These are phyloP conservation scores for Malthinus seriepunctatus DNA, from an alignment of 2,888 invertebrate genomes.

Conservation along the genomic window DNA sequence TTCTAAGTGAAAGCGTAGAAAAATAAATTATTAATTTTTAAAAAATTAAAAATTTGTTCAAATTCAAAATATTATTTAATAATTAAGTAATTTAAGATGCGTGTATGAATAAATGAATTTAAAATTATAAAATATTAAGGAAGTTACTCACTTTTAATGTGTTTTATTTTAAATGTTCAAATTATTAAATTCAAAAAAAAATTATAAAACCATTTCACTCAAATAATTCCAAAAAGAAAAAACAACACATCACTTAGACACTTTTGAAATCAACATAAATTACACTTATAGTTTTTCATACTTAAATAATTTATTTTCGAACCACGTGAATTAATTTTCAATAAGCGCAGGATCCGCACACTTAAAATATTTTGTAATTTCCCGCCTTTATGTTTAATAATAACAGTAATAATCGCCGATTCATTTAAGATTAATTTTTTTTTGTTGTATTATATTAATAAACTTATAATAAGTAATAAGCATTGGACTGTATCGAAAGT, in stretches of 20 bases:
- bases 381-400: too few relatives aligned
- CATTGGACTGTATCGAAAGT: conserved; percentile 24
- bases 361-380: not conserved
- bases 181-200: conserved; percentile 4
- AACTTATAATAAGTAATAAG: not conserved
- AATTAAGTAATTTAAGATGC: not conserved
- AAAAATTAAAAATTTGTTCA: too few relatives aligned
- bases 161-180: not conserved
- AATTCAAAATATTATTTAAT: too few relatives aligned
- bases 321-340: conserved; percentile 6
- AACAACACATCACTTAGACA: not conserved
- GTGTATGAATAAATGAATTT: not conserved
- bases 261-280: not conserved
- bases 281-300: conserved; percentile 3
- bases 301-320: not conserved
- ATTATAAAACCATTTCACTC: not conserved
- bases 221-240: not conserved
- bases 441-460: not conserved
- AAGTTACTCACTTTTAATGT: not conserved
- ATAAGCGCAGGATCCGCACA: conserved; percentile 3
- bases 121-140: not conserved
- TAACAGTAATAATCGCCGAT: too few relatives aligned
- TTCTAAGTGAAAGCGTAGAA: too few relatives aligned
- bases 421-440: not conserved
- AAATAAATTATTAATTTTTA: too few relatives aligned